Base-by-base conservation (phyloP, 1,140 invertebrate species). In the Pararge aegeria region DNA sequence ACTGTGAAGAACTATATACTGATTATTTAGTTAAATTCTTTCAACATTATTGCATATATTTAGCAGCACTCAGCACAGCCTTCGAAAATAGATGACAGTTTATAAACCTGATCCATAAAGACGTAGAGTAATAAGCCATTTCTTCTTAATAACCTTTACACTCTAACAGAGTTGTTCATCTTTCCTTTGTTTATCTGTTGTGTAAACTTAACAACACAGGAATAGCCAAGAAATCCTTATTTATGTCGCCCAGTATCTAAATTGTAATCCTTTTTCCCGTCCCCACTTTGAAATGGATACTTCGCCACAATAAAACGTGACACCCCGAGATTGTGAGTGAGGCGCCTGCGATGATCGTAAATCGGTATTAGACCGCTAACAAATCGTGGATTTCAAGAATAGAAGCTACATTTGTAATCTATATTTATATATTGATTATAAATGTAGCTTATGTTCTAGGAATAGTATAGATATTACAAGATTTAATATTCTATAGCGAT, bases 151-250 rank as follows among this genome's bases (percentile, higher is more conserved):
- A 13, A 13, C n/a, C n/a, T 49, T 27, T 6, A 7, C 10, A 1
- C 10, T 12, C 30, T 34, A 30, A 34, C 30, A 34, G 30, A 34
- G 30, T 34, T 34, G 30, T 12, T 12, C 0, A 4, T 27, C 29
- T 2, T 16, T 13, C 10, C n/a, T n/a, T n/a, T n/a, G 50, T 52
- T 15, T 34, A 16, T 21, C 15, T 19, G 34, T 52, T 52, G 50
- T 52, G 30, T 34, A 34, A 34, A 34, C 30, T 34, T 34, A 12
- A 37, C 34, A 20, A 40, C 21, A 30, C 48, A 50, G 15, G 12
- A 57, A 57, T 57, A 52, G 56, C 49, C 37, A n/a, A 10, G 24
- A 19, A 29, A 58, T 58, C 48, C 48, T 58, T 52, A 58, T 58
- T 58, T 58, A 58, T 51, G 56, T 51, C 37, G 37, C 18, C 7